phyloP scores from a whole-genome alignment of 2,113 vertebrate genomes.

The Ciconia boyciana region DNA sequence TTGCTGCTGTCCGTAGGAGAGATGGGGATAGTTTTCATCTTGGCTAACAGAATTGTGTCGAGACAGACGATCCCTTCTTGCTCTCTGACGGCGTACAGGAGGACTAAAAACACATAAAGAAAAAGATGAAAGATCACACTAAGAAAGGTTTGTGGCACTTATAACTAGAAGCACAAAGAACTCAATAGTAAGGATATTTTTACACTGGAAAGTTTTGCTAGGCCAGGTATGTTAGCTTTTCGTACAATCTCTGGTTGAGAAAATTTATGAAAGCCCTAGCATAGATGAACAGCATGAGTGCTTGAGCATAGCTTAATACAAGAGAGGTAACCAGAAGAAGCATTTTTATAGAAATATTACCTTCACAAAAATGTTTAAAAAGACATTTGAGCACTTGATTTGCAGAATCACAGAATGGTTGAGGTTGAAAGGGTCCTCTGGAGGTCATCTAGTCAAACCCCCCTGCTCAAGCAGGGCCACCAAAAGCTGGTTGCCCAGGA shows the following conservation, averaged over 20 bases:
- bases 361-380: background rate
- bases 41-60: slow-evolving; percentile 82
- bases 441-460: background rate
- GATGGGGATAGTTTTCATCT: slow-evolving; percentile 89
- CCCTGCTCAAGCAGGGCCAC: background rate
- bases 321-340: background rate
- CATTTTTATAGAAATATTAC: background rate
- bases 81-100: slow-evolving; percentile 84
- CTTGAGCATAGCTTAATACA: background rate
- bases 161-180: background rate
- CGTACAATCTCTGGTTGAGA: background rate
- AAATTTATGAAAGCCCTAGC: background rate
- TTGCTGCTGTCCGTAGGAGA: slow-evolving; percentile 82
- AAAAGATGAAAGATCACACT: background rate
- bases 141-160: background rate
- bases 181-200: background rate
- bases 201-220: background rate
- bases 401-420: background rate
- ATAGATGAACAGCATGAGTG: background rate
- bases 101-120: slow-evolving; percentile 73
- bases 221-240: background rate
- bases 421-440: background rate
- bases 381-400: background rate
- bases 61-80: slow-evolving; percentile 82
- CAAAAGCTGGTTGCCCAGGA: background rate